Evolutionary conservation across 1,140 invertebrate species (phyloP), one percentile per base, ranked within the genome.

Genomic region (Coptotermes formosanus): DNA sequence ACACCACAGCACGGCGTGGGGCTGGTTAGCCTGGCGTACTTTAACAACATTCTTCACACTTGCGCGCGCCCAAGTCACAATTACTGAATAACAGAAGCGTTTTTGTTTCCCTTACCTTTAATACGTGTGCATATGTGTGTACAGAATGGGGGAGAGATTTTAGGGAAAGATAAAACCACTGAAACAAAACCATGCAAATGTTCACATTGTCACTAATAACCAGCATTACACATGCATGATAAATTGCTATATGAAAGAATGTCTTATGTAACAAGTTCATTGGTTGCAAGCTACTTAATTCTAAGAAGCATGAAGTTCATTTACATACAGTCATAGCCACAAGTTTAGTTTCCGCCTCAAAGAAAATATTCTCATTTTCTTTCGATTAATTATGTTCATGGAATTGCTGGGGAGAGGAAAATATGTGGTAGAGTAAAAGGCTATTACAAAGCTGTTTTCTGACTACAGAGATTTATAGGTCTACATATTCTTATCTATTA

Each of bases 11-110:
- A 75, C 14, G 64, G n/a, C 21, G 59, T 21, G 59, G 21, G 21
- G 59, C 21, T 64, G 59, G 21, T 64, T 8, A n/a, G 59, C 59
- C 11, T 23, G 21, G 16, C 64, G 64, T 75, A 25, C 59, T 55
- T 30, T 75, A 75, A 75, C 64, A 75, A 30, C 64, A 30, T 75
- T 30, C 64, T 75, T 75, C 64, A 75, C 64, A 75, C 64, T 75
- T 75, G 64, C 64, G 64, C 64, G 64, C 64, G 25, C 64, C 14
- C 64, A 21, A 25, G 25, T n/a, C 64, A 14, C 64, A 75, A 75
- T 75, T 75, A 75, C 64, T 2, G 25, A 75, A 30, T n/a, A 75
- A 75, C 30, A 30, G 16, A 75, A 0, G 25, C 64, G 25, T 30
- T 75, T 75, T 75, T 75, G 0, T 55, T 55, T 55, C 52, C 21